Conservation (phyloP, 1,140 invertebrate genomes). For the Telenomus remus region DNA sequence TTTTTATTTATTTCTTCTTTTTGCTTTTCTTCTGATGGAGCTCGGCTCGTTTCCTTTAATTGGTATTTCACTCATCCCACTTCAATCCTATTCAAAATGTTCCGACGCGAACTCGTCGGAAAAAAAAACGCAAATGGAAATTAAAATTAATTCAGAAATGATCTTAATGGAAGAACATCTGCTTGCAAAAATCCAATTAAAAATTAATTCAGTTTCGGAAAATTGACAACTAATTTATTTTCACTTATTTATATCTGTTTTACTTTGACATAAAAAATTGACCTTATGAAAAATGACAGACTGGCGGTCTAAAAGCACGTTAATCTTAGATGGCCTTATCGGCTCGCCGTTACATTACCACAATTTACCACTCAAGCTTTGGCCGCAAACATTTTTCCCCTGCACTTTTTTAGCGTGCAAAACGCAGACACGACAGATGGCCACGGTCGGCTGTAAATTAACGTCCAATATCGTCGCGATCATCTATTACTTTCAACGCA, state of each 20-base stretch:
- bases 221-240: no score
- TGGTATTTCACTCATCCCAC: no score
- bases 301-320: slow-evolving; percentile 11
- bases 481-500: slow-evolving; percentile 50
- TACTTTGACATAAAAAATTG: no score
- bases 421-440: slow-evolving; percentile 58
- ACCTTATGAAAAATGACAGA: slow-evolving; percentile 56
- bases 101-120: neutral
- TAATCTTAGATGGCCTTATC: slow-evolving; percentile 53
- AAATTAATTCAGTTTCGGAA: no score
- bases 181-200: no score
- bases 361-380: slow-evolving; percentile 53
- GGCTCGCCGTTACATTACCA: slow-evolving; percentile 43
- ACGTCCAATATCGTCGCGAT: slow-evolving; percentile 53
- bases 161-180: no score
- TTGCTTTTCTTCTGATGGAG: neutral
- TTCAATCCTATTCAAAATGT: no score
- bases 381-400: slow-evolving; percentile 33
- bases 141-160: no score
- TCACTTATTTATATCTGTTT: no score
- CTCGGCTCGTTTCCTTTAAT: no score
- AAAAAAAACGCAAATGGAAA: neutral
- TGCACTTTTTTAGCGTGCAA: slow-evolving; percentile 42
- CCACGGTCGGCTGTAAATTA: slow-evolving; percentile 53
- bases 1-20: neutral